Conservation (phyloP, 2,888 invertebrate species). For the Campoplex capitator region DNA sequence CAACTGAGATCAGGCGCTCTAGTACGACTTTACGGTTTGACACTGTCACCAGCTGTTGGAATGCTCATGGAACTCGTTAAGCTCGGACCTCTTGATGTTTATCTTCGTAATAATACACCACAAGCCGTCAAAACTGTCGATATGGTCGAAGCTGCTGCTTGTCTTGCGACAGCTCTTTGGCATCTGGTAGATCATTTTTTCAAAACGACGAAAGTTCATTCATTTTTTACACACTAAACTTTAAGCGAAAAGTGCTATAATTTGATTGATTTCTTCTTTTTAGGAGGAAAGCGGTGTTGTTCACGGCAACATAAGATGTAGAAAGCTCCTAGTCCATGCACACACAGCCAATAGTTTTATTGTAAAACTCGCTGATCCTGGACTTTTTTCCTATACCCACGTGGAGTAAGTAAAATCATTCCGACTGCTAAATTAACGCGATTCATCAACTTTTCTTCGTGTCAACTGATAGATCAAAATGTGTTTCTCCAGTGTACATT, state of each 20-base stretch:
- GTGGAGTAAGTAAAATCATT: constrained; percentile 87
- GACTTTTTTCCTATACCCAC: constrained; percentile 85
- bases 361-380: constrained; percentile 94
- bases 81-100: constrained; percentile 91
- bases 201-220: background rate
- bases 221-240: background rate
- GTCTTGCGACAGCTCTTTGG: constrained; percentile 93
- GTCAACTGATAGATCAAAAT: constrained; percentile 38
- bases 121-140: constrained; percentile 88
- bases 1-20: constrained; percentile 91
- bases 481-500: constrained; percentile 89
- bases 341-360: constrained; percentile 89
- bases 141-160: constrained; percentile 92
- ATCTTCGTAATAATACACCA: constrained; percentile 85
- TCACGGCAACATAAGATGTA: constrained; percentile 94
- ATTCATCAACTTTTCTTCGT: background rate
- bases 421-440: background rate
- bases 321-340: constrained; percentile 91
- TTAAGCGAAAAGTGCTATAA: background rate
- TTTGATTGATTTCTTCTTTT: constrained; percentile 36
- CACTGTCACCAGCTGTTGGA: constrained; percentile 91
- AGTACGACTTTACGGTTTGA: constrained; percentile 91
- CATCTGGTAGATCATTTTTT: constrained; percentile 88
- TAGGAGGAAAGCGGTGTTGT: constrained; percentile 92
- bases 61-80: constrained; percentile 93